Conservation (phyloP, 2,113 vertebrate genomes). For the Pomatostomus ruficeps region DNA sequence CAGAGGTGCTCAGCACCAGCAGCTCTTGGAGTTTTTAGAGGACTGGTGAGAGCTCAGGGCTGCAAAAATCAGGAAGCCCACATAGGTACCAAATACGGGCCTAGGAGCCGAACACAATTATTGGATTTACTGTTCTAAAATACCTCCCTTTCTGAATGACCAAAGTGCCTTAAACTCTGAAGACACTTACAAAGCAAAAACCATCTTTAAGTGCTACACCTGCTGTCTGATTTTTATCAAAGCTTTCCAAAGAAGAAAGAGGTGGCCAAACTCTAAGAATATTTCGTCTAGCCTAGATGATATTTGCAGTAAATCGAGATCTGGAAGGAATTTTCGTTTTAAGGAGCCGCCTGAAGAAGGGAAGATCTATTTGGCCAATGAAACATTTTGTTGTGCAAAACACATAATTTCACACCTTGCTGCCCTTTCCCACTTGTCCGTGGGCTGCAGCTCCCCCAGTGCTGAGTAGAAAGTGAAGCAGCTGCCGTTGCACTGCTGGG, state of each 20-base stretch:
- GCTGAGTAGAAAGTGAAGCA: background rate
- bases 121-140: constrained; percentile 27
- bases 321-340: background rate
- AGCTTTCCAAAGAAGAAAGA: background rate
- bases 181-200: background rate
- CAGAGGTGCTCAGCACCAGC: constrained; percentile 2
- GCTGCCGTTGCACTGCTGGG: background rate
- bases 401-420: background rate
- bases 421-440: background rate
- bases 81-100: background rate
- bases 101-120: background rate
- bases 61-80: background rate
- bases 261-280: background rate
- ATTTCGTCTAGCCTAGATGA: background rate
- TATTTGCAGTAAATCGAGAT: background rate
- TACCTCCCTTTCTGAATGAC: constrained; percentile 26
- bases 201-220: background rate
- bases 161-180: constrained; percentile 10
- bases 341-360: background rate
- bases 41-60: background rate
- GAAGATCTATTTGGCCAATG: background rate
- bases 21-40: background rate
- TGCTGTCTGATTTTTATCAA: background rate
- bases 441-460: background rate
- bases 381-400: background rate